Percentiles rank a stretch among this genome's conserved stretches.
Conservation (phyloP, 1,140 invertebrate genomes). For the Drosophila pandora region DNA sequence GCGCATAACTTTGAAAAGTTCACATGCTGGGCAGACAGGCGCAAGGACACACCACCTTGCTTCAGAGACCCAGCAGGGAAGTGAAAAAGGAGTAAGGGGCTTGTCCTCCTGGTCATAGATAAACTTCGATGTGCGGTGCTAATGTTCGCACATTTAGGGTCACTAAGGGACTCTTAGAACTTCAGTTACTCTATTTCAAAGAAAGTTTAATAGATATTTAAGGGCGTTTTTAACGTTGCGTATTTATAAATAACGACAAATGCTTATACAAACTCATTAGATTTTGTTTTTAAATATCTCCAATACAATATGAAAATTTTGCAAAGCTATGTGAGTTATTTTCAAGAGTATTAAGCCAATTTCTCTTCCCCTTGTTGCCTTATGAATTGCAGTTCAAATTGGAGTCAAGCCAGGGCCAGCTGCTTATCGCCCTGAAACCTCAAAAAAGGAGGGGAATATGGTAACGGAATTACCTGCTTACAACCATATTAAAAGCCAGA, state of each 20-base stretch:
- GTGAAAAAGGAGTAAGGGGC: background rate
- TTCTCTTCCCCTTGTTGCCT: background rate
- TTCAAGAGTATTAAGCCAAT: slow-evolving; percentile 21
- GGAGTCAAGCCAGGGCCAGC: slow-evolving; percentile 39
- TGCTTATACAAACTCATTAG: background rate
- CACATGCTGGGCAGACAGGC: slow-evolving; percentile 61
- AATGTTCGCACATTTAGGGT: slow-evolving; percentile 70
- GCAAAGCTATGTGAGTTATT: no score
- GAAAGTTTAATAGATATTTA: slow-evolving; percentile 19
- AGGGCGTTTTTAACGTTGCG: background rate
- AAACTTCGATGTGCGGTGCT: slow-evolving; percentile 61
- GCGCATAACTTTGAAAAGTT: slow-evolving; percentile 78
- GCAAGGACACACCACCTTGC: slow-evolving; percentile 37
- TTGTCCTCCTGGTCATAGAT: slow-evolving; percentile 37
- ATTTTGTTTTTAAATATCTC: background rate
- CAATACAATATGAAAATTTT: background rate
- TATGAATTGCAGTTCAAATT: slow-evolving; percentile 53
- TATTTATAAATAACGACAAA: background rate
- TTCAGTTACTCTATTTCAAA: slow-evolving; percentile 27
- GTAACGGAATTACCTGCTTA: slow-evolving; percentile 73
- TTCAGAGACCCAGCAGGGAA: background rate
- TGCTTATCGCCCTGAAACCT: slow-evolving; percentile 44
- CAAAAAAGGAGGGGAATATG: slow-evolving; percentile 12
- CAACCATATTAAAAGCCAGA: slow-evolving; percentile 66
- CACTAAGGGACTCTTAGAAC: slow-evolving; percentile 14